Base-by-base conservation (phyloP, 2,113 vertebrate species). In the Alouatta palliata region DNA sequence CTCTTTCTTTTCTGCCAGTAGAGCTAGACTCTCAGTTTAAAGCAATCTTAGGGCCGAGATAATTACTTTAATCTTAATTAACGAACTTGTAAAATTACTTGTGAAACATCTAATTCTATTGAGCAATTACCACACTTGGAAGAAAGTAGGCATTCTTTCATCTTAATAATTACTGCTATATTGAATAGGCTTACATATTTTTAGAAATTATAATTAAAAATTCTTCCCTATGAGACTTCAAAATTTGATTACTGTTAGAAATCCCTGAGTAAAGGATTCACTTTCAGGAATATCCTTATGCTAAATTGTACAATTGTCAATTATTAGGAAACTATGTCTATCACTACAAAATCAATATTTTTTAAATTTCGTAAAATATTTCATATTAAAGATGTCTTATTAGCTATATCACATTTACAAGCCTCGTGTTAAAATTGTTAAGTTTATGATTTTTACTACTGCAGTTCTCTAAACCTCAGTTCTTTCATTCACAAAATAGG, bases 401-500 rank as follows among this genome's bases (percentile, higher is more conserved):
- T 96, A 97, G 98, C 98, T 98, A 97, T 97, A 97, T 90, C 96
- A 97, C 95, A 98, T 97, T 98, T 98, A 96, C 94, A 97, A 98
- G 95, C 81, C 90, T 97, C 87, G 77, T 87, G 97, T 95, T 98
- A 97, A 97, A 97, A 93, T 97, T 97, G 98, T 97, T 98, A 98
- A 90, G 97, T 98, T 96, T 81, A 97, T 71, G 35, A 45, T 73
- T 86, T 77, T 32, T 16, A 61, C 11, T 83, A 27, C 5, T 76
- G 35, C 13, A 47, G 76, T 64, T 85, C 6, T 81, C 19, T 93
- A 93, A 81, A 47, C 14, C n/a, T 82, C 37, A 64, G 58, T 52
- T 58, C 13, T 30, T 88, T 96, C 12, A 49, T 23, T 49, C 45
- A 89, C 21, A 71, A 91, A 83, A 75, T 19, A 45, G 11, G 2